phyloP scores from a whole-genome alignment of 2,888 invertebrate genomes.

The Sphecodes monilicornis region DNA sequence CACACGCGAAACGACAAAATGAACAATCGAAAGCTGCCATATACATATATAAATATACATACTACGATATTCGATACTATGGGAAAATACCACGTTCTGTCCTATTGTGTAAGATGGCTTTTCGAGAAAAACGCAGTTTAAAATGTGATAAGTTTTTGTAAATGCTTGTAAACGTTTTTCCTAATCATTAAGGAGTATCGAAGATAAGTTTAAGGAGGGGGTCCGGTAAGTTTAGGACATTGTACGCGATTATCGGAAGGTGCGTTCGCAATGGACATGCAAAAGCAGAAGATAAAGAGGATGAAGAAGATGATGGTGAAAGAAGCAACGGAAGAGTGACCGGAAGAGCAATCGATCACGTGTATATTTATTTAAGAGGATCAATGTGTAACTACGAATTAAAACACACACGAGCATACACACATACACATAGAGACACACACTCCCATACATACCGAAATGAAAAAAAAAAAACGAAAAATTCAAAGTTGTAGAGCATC shows the following conservation, averaged over 20 bases:
- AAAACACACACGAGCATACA: not conserved
- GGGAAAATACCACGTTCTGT: constrained; percentile 57
- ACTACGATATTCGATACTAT: constrained; percentile 57
- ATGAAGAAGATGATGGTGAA: not conserved
- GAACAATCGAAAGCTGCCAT: constrained; percentile 69
- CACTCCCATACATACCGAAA: not conserved
- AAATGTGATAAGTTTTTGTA: constrained; percentile 85
- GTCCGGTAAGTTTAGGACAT: constrained; percentile 72
- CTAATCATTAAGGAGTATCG: constrained; percentile 75
- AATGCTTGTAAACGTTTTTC: constrained; percentile 83
- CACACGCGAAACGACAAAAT: constrained; percentile 12
- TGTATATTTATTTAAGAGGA: constrained; percentile 50
- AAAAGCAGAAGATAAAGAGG: not conserved
- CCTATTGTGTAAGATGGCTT: constrained; percentile 76
- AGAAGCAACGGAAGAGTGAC: constrained; percentile 13
- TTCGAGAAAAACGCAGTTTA: constrained; percentile 78
- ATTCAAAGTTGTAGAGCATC: constrained; percentile 3
- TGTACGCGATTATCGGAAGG: constrained; percentile 74
- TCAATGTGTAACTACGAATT: constrained; percentile 27
- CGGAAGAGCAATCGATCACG: not conserved
- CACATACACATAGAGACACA: not conserved
- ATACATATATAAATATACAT: constrained; percentile 60
- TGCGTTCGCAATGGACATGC: constrained; percentile 65
- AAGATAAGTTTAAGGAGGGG: constrained; percentile 71
- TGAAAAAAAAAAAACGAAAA: not conserved